Evolutionary conservation across 2,797 vertebrate species (phyloP).

Genomic region (Acanthis flammea): DNA sequence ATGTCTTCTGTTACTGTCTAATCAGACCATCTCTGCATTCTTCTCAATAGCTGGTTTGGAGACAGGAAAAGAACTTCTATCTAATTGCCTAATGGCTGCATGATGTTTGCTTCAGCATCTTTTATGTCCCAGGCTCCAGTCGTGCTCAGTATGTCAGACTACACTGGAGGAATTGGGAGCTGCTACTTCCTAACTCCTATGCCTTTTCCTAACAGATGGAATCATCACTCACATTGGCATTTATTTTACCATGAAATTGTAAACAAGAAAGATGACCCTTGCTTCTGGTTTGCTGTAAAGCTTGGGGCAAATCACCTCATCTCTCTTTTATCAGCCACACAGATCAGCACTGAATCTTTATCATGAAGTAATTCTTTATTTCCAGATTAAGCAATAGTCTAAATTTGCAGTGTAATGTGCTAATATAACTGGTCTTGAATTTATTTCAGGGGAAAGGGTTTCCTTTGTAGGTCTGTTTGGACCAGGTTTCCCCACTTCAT

Average conservation of each 20-base stretch:
- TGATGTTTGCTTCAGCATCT: background rate
- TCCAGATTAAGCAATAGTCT: background rate
- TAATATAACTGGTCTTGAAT: background rate
- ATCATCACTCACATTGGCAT: background rate
- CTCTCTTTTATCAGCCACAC: background rate
- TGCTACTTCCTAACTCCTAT: background rate
- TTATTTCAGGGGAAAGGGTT: background rate
- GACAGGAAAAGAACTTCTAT: background rate
- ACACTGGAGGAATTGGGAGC: background rate
- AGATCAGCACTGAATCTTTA: background rate
- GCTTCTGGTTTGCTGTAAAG: background rate
- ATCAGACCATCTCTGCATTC: background rate
- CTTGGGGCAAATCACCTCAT: background rate
- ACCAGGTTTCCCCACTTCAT: background rate
- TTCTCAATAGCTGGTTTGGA: background rate
- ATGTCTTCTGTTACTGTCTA: background rate
- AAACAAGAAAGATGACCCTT: background rate
- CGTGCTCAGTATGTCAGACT: background rate
- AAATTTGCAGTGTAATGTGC: background rate
- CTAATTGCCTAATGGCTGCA: background rate
- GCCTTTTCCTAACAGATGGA: background rate
- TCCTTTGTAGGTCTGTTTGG: background rate
- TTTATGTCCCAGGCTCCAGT: background rate
- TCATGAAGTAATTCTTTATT: background rate
- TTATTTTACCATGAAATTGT: background rate